Evolutionary conservation across 2,797 vertebrate species (phyloP).

Genomic region (Bradypodion pumilum): DNA sequence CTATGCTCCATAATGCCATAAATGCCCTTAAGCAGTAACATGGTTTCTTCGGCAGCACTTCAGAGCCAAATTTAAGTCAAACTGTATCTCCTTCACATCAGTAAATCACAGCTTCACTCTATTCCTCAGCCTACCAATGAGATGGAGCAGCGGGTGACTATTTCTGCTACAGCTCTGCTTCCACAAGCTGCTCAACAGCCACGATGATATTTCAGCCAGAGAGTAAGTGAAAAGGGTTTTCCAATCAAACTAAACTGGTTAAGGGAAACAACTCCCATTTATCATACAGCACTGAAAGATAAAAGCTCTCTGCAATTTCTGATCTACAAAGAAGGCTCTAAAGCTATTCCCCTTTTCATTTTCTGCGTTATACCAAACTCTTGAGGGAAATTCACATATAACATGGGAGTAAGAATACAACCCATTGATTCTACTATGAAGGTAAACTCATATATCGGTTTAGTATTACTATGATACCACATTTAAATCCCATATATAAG

Average conservation of each 20-base stretch:
- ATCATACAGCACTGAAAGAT: conserved; percentile 49
- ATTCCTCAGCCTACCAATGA: conserved; percentile 23
- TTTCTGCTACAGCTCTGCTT: conserved; percentile 17
- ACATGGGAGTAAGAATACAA: conserved; percentile 43
- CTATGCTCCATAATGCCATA: neutral
- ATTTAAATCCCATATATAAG: neutral
- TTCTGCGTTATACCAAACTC: conserved; percentile 27
- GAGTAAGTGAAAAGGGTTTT: conserved; percentile 36
- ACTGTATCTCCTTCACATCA: conserved; percentile 41
- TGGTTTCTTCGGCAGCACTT: conserved; percentile 6
- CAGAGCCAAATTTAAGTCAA: conserved; percentile 18
- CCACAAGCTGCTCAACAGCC: conserved; percentile 29
- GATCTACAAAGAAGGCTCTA: conserved; percentile 35
- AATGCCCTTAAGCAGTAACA: conserved; percentile 9
- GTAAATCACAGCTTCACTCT: conserved; percentile 41
- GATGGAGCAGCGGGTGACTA: conserved; percentile 30
- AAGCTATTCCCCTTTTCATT: conserved; percentile 48
- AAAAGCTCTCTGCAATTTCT: conserved; percentile 46
- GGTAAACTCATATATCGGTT: conserved; percentile 2
- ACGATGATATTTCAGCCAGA: conserved; percentile 28
- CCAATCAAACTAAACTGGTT: conserved; percentile 60
- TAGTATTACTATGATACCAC: neutral
- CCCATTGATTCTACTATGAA: conserved; percentile 14
- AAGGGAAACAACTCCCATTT: conserved; percentile 60
- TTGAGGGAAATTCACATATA: conserved; percentile 39